Conservation (phyloP, 37 sponge, comb jelly and placozoan species). For the Eunapius fragilis region DNA sequence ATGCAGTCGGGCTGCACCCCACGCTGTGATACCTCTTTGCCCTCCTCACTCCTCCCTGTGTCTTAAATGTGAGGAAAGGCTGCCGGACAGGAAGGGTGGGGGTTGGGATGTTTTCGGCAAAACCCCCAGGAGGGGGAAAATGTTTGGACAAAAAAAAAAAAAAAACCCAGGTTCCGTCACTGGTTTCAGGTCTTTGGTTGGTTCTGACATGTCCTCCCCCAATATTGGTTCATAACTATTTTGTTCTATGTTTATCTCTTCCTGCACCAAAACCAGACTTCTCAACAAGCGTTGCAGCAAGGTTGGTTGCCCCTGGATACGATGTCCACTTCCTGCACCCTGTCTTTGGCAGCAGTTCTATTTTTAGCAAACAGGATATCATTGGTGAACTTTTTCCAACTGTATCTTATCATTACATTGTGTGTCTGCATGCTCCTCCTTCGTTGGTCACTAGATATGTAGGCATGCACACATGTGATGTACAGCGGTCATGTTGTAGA, state of each 20-base stretch:
- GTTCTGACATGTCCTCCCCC: background rate
- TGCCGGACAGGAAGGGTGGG: background rate
- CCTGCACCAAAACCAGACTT: constrained; percentile 32
- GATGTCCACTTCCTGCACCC: background rate
- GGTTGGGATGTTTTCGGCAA: too few species aligned
- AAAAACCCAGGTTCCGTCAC: background rate
- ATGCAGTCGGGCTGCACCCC: too few species aligned
- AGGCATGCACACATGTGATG: background rate
- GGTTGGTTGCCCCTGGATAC: constrained; percentile 35
- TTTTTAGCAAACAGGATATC: background rate
- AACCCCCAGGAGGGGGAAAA: too few species aligned
- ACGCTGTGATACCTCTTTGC: too few species aligned
- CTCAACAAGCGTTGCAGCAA: constrained; percentile 42
- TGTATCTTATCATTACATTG: background rate
- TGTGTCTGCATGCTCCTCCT: background rate
- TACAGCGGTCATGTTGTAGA: background rate
- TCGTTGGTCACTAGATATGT: background rate
- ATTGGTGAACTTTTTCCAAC: background rate
- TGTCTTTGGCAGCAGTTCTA: background rate
- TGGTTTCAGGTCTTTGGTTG: background rate
- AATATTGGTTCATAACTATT: background rate
- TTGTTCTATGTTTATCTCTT: background rate
- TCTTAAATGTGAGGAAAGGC: background rate
- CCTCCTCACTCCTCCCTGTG: background rate
- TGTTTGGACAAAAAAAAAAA: too few species aligned